Evolutionary conservation across 1,140 invertebrate species (phyloP).

Genomic region (Pararge aegeria): DNA sequence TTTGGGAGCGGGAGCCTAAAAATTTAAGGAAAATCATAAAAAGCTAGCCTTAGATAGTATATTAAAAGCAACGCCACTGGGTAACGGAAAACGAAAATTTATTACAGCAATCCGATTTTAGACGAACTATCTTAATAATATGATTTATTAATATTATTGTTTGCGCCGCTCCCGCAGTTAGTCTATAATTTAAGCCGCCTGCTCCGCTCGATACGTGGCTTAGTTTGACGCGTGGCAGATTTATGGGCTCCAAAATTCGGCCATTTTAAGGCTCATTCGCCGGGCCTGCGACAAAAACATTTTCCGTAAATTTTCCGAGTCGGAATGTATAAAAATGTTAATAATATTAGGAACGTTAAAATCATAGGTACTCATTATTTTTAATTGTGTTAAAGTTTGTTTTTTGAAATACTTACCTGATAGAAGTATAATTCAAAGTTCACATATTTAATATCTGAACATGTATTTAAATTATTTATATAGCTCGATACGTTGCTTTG

Average conservation of each 20-base stretch:
- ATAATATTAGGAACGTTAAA: too few species aligned
- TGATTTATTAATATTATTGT: conserved; percentile 52
- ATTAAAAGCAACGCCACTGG: too few species aligned
- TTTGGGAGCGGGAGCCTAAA: too few species aligned
- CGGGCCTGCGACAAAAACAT: conserved; percentile 11
- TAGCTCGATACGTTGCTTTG: conserved; percentile 71
- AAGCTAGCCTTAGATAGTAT: too few species aligned
- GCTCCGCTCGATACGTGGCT: conserved; percentile 65
- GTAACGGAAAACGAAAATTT: conserved; percentile 20
- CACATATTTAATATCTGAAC: too few species aligned
- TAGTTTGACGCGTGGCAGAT: conserved; percentile 74
- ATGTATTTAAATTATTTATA: too few species aligned
- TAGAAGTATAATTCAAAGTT: too few species aligned
- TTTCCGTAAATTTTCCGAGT: conserved; percentile 1
- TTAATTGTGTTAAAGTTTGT: too few species aligned
- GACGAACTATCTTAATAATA: conserved; percentile 41
- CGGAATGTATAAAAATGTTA: neutral
- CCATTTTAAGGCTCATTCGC: conserved; percentile 33
- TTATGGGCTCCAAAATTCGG: conserved; percentile 68
- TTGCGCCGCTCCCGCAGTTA: conserved; percentile 34
- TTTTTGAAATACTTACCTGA: too few species aligned
- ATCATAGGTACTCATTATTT: too few species aligned
- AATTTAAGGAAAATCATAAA: too few species aligned
- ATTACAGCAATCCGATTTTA: conserved; percentile 34
- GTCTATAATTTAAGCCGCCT: conserved; percentile 65